Base-by-base conservation (phyloP, 64 coral and sea anemone genomes). In the Astreopora myriophthalma region DNA sequence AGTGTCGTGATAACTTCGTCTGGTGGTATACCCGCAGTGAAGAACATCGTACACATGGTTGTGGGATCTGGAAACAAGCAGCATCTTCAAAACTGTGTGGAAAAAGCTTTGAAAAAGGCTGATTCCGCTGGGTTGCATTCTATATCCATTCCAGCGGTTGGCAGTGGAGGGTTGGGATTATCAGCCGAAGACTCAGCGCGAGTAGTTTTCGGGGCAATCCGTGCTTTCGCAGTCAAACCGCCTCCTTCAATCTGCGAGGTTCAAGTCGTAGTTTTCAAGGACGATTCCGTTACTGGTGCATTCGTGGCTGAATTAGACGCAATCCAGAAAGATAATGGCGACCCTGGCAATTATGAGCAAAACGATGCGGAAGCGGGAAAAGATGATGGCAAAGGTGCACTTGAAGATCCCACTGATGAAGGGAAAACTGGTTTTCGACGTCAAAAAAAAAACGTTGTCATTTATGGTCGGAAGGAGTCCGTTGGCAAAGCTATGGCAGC, bases 71-170 rank as follows among this genome's bases (percentile, higher is more conserved):
- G 55, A 37, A 83, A 35, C 0, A 83, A 40, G 55, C 17, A 83
- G 9, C 52, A 37, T 83, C 79, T 83, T 64, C 79, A 83, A 60
- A 39, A 8, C 10, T 83, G 79, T 20, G 79, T 64, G 9, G 79
- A 83, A 19, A 83, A 83, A 64, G 79, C 79, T 37, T 33, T 83
- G 3, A 83, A 64, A 25, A 32, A 36, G 5, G 79, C 34, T n/a
- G 79, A 83, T 65, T 35, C 79, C 20, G 27, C 19, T 5, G 31
- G 55, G 7, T 83, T 83, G 57, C 19, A 0, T 7, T 83, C 79
- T 12, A 31, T 83, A 32, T 83, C 79, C 33, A 83, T 83, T 83
- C 79, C 79, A 83, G 79, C 79, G 20, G 79, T 83, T 83, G 79
- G 79, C 14, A 83, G 55, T 23, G 79, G 79, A 34, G 34, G 79